Evolutionary conservation across 2,888 invertebrate species (phyloP), one percentile per base, ranked within the genome.

Genomic region (Noctua fimbriata): DNA sequence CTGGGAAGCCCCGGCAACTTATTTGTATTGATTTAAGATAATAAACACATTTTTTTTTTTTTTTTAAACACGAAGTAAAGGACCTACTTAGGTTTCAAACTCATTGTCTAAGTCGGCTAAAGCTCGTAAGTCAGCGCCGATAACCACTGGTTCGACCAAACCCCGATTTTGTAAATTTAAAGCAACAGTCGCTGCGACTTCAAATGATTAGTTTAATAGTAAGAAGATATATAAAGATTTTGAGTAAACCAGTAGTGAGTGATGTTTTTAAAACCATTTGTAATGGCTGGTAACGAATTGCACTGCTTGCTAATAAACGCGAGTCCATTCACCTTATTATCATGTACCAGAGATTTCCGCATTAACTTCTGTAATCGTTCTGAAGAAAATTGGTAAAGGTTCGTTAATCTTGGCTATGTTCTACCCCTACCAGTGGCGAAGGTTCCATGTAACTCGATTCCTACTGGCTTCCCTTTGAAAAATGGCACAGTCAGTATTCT

Each of bases 261-360:
- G 1, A 58, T 18, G 28, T 60, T 60, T 28, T 18, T 14, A 28
- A 28, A 16, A 60, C n/a, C 60, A 60, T 60, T 60, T 60, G 16
- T 18, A 28, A 18, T 65, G 10, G 10, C 24, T 49, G 36, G 32
- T 28, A 10, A 49, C 12, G 24, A 75, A 44, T 28, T 32, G 41
- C 60, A 52, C 5, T 58, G 36, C 41, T 32, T 69, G 44, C 16
- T 32, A 32, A 24, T 76, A 18, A 49, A 18, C n/a, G 16, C 63
- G 47, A 69, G 28, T 73, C 1, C 36, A 12, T 55, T 69, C 55
- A 73, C 44, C 47, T 65, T 58, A 65, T 32, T 36, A 69, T n/a
- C 49, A 5, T 41, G 21, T 16, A 10, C 18, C 28, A 41, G 12
- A 32, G 12, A 18, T 49, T 70, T 36, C 9, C 44, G 21, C 47